Evolutionary conservation across 2,797 vertebrate species (phyloP), one percentile per base, ranked within the genome.

Genomic region (Tadarida brasiliensis): DNA sequence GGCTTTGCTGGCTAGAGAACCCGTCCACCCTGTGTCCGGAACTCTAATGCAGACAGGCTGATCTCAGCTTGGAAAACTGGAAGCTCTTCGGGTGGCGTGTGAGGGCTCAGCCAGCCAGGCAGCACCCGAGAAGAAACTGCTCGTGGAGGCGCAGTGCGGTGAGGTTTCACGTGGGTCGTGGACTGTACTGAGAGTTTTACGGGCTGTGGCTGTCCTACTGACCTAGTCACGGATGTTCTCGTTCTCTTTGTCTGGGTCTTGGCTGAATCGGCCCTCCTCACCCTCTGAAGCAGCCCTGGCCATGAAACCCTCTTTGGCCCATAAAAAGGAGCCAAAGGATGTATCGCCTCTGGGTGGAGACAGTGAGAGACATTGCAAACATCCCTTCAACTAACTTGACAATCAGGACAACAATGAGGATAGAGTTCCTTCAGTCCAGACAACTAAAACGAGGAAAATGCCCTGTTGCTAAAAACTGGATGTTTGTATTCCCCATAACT

Each of bases 121-220:
- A 56, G n/a, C 4, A 24, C 28, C 47, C 76, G 49, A 74, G 16
- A 47, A 74, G 47, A 24, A 61, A 56, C 17, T 14, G 24, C 7
- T 35, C 7, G 10, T 11, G 1, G 0, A 4, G 70, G 9, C 14
- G 11, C 10, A 2, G 0, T 2, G 26, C 11, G 3, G 11, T 22
- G 61, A 85, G 30, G 49, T 10, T 16, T 16, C 22, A 47, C 19
- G 24, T 0, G 6, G 54, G 44, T 49, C 35, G 39, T 51, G 26
- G 17, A n/a, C 5, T 11, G 3, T 4, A 3, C 10, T 30, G 3
- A 35, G 24, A 0, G 33, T 49, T 57, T 35, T 22, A 14, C 0
- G 2, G 16, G 11, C 51, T 26, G 1, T 16, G 17, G 20, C 5
- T 10, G 6, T 26, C 24, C 56, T 90, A 10, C 6, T 0, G 16